Conservation (phyloP, 2,888 invertebrate genomes). For the Neoscelio sp. region DNA sequence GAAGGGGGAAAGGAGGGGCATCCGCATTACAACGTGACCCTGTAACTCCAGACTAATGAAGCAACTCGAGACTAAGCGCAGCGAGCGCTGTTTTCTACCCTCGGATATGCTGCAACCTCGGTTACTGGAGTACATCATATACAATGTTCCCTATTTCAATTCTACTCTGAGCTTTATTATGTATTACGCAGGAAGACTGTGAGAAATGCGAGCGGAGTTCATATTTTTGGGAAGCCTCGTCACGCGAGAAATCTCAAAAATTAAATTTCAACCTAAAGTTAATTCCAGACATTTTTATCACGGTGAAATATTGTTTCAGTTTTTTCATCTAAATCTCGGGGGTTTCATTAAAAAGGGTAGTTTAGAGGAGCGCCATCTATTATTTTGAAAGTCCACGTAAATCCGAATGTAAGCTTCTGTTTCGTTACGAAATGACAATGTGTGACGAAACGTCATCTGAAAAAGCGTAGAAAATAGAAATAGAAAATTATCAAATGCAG, state of each 20-base stretch:
- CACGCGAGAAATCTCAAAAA: constrained; percentile 34
- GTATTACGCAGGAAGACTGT: constrained; percentile 21
- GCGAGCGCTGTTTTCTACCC: constrained; percentile 64
- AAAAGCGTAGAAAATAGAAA: no score
- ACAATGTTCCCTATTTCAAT: constrained; percentile 52
- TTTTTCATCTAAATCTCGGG: constrained; percentile 2
- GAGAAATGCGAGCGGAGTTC: constrained; percentile 29
- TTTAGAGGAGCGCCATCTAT: no score
- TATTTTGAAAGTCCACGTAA: no score
- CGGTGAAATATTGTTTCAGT: constrained; percentile 6
- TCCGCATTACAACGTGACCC: constrained; percentile 67
- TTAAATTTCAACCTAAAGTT: constrained; percentile 36
- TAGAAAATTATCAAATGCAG: no score
- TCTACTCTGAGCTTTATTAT: constrained; percentile 44
- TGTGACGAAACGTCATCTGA: no score
- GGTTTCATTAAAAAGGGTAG: constrained; percentile 15
- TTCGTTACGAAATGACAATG: no score
- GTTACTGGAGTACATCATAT: constrained; percentile 49
- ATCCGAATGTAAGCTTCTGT: no score
- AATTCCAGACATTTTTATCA: constrained; percentile 30
- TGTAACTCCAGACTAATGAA: constrained; percentile 71
- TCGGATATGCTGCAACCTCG: constrained; percentile 52
- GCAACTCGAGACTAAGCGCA: constrained; percentile 63
- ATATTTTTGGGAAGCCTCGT: constrained; percentile 24
- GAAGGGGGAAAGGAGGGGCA: no score